Evolutionary conservation across 2,113 vertebrate species (phyloP).

Genomic region (Ursus arctos): DNA sequence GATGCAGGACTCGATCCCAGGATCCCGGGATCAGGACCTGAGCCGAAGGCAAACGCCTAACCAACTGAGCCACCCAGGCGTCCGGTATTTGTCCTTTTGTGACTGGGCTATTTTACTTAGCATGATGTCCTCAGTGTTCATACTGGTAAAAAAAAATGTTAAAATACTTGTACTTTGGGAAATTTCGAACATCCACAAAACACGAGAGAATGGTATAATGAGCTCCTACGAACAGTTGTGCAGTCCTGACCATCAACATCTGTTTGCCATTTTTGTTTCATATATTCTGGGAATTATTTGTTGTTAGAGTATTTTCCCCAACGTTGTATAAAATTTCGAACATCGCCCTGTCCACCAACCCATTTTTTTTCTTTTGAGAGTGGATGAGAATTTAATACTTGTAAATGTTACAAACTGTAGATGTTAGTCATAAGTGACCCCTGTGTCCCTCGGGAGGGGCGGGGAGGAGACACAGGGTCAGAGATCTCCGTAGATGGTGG

Average conservation of each 20-base stretch:
- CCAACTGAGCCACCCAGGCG: too few species aligned
- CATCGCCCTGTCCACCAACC: neutral
- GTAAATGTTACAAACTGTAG: too few species aligned
- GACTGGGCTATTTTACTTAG: slow-evolving; percentile 27
- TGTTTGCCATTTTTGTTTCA: slow-evolving; percentile 34
- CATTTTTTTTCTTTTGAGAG: too few species aligned
- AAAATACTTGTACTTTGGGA: slow-evolving; percentile 6
- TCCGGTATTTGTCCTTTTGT: neutral
- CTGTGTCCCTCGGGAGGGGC: too few species aligned
- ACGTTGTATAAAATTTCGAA: slow-evolving; percentile 12
- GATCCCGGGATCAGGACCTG: too few species aligned
- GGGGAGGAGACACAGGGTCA: too few species aligned
- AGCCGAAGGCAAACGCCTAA: too few species aligned
- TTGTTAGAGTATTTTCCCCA: neutral
- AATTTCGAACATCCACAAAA: slow-evolving; percentile 13
- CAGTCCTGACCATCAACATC: neutral
- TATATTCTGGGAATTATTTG: neutral
- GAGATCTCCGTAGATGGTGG: too few species aligned
- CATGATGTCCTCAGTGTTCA: neutral
- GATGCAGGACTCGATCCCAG: too few species aligned
- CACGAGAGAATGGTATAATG: neutral
- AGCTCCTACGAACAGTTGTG: neutral
- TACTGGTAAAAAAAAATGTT: neutral
- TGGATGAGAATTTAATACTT: too few species aligned
- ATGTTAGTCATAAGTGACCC: too few species aligned